Percentiles rank a stretch among this genome's conserved stretches.
These are phyloP conservation scores for Pseudomyrmex gracilis DNA, from an alignment of 1,140 invertebrate species.

Conservation along the genomic window DNA sequence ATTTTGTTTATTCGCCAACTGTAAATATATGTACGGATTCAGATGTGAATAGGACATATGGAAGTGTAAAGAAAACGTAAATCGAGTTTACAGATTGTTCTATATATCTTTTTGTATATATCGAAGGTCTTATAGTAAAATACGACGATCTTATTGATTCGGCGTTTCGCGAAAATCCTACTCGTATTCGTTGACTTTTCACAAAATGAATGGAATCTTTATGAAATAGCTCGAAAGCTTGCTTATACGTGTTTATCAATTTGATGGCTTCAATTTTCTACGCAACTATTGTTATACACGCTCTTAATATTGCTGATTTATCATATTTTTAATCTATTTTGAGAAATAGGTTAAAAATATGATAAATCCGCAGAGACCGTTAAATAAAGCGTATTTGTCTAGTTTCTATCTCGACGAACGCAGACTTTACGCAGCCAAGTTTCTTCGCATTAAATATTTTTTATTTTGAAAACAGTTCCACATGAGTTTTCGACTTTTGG, in stretches of 20 bases:
- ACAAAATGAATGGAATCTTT: not conserved
- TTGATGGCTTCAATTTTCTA: conserved; percentile 4
- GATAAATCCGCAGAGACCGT: not conserved
- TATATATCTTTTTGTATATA: not conserved
- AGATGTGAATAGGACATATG: too few relatives aligned
- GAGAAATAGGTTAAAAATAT: not conserved
- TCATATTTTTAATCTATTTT: not conserved
- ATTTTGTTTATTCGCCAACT: not conserved
- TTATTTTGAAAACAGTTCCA: too few relatives aligned
- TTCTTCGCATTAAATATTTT: too few relatives aligned
- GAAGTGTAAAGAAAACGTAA: too few relatives aligned
- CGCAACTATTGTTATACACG: not conserved
- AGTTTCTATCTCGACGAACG: not conserved
- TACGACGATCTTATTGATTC: conserved; percentile 7
- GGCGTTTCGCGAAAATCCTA: conserved; percentile 15
- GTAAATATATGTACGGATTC: not conserved
- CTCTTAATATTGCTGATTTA: not conserved
- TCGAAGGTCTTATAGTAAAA: conserved; percentile 2
- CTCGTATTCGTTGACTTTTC: conserved; percentile 18
- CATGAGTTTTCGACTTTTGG: too few relatives aligned
- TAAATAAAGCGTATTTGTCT: not conserved
- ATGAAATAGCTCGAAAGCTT: not conserved
- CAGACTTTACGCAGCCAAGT: not conserved
- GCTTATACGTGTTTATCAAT: not conserved
- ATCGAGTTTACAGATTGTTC: too few relatives aligned